Conservation (phyloP, 2,888 invertebrate species). For the Phragmatobia fuliginosa region DNA sequence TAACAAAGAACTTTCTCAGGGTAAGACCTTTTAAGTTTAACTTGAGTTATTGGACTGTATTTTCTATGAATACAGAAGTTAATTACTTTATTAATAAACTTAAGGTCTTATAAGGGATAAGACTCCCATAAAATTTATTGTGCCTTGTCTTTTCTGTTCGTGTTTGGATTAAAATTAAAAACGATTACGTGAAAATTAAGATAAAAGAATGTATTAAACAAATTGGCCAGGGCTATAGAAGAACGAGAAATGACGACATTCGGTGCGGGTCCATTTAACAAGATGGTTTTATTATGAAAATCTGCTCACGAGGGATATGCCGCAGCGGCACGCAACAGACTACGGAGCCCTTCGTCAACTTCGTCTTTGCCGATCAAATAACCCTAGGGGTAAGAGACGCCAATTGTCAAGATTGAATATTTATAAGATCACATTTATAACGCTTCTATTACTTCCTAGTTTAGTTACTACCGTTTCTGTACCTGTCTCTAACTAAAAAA, state of each 20-base stretch:
- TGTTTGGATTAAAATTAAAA: conserved; percentile 57
- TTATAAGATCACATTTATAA: conserved; percentile 1
- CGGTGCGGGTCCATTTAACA: conserved; percentile 71
- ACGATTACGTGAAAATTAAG: conserved; percentile 49
- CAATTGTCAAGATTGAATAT: conserved; percentile 25
- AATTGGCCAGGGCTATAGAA: conserved; percentile 66
- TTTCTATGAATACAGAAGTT: neutral
- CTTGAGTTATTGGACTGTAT: neutral
- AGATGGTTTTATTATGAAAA: conserved; percentile 81
- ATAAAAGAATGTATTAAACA: conserved; percentile 60
- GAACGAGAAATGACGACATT: conserved; percentile 57
- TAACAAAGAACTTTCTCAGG: neutral
- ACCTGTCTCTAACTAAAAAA: neutral
- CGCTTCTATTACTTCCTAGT: neutral
- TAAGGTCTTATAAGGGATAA: neutral
- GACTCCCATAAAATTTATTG: neutral
- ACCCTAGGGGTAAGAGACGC: conserved; percentile 12
- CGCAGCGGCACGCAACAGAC: conserved; percentile 20
- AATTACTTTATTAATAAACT: neutral
- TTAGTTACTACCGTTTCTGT: no score
- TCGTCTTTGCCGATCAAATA: conserved; percentile 12
- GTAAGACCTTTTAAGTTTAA: neutral
- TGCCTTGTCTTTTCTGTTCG: neutral
- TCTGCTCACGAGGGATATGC: conserved; percentile 61
- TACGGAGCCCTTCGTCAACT: conserved; percentile 25